Base-by-base conservation (phyloP, 92 coral and sea anemone genomes). In the Diadumene lineata region DNA sequence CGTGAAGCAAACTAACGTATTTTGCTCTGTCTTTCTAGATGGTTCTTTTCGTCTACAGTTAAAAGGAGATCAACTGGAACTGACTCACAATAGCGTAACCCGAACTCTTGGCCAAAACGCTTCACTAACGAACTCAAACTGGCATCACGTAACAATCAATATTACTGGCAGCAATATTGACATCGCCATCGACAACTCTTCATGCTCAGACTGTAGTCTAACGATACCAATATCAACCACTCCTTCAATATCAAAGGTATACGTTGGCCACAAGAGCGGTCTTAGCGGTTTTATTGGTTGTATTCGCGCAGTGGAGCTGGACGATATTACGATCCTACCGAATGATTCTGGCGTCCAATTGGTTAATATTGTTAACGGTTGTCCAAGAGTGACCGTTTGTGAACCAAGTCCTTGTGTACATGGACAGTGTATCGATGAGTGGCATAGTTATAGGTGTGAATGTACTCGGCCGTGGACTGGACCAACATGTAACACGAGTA, bases 381-480 rank as follows among this genome's bases (percentile, higher is more conserved):
- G 93, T 78, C 87, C 87, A 56, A 87, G 98, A 33, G 73, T 66
- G 21, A 82, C 76, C 33, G 96, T 92, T 55, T 94, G 98, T 64
- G 77, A 70, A 33, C 84, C 93, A 23, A 79, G 84, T 77, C 89
- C 98, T 11, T 94, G 98, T 89, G 81, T 72, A 31, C 64, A 94
- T 64, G 98, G 98, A 58, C 50, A 34, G 46, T 94, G 98, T 81
- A 72, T 88, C 17, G 97, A 94, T 68, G 76, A 77, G 64, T 94
- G 98, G 98, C 72, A 75, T 50, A 76, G 78, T 32, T 89, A 88
- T 87, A 70, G 29, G 73, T 94, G 98, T 79, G 98, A 88, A 38
- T 94, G 98, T 51, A 51, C 73, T 43, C 77, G 98, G 46, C 88
- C 85, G 86, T 87, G 65, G 96, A 94, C 74, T 88, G 93, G 50